Percentiles rank a stretch among this genome's conserved stretches.
Evolutionary conservation across 2,113 vertebrate genomes (phyloP).

Genomic region (Erpornis zantholeuca): DNA sequence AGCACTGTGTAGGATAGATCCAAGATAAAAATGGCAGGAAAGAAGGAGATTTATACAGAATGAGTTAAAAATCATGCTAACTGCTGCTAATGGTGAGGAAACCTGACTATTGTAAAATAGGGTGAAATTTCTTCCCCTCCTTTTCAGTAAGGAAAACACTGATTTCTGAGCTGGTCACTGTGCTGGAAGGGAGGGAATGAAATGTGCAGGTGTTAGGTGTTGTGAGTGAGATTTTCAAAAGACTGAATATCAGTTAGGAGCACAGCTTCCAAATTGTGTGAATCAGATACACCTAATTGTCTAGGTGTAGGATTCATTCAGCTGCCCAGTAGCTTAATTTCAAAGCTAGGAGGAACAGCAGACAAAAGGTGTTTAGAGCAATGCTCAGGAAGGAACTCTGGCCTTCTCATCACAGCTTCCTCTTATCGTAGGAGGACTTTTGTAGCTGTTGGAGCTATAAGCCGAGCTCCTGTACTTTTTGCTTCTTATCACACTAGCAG

Average conservation of each 20-base stretch:
- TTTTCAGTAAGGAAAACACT: background rate
- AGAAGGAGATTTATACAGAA: background rate
- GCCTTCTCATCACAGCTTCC: background rate
- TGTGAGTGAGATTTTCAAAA: background rate
- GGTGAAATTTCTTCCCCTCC: background rate
- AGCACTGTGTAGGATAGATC: background rate
- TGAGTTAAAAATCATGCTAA: background rate
- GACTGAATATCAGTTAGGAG: background rate
- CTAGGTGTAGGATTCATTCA: background rate
- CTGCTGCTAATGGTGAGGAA: background rate
- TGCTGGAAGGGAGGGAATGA: background rate
- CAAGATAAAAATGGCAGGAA: background rate
- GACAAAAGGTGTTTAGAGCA: background rate
- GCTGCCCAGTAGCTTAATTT: background rate
- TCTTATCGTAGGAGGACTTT: background rate
- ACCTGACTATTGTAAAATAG: rapidly evolving
- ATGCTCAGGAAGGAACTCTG: background rate
- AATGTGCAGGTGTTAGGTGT: background rate
- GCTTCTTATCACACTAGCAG: background rate
- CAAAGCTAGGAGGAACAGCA: background rate
- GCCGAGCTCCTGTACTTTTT: background rate
- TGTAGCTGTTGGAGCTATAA: background rate
- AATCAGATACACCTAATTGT: background rate
- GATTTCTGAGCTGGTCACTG: background rate
- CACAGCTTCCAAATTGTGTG: background rate